These are phyloP conservation scores for Pogona vitticeps DNA, from an alignment of 2,113 vertebrate species.

Conservation along the genomic window DNA sequence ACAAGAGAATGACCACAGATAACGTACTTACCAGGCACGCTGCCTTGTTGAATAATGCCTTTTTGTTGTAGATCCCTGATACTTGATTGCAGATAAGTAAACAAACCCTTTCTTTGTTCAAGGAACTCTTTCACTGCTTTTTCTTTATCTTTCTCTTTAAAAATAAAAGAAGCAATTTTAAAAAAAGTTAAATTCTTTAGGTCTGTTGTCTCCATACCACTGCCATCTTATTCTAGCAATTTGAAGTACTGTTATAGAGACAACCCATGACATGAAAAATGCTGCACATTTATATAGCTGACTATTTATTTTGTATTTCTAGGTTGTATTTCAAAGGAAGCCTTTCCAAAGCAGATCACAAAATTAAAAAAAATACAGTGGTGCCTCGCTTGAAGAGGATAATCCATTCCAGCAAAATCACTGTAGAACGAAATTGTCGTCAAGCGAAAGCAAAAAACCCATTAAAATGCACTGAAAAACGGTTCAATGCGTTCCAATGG, in stretches of 20 bases:
- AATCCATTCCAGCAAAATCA: no score
- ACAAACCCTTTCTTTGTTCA: not conserved
- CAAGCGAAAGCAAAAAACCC: no score
- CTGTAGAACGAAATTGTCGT: no score
- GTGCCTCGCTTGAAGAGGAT: no score
- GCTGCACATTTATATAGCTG: not conserved
- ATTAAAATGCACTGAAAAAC: no score
- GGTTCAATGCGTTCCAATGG: no score
- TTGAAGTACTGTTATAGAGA: not conserved
- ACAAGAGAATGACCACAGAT: not conserved
- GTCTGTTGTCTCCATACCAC: not conserved
- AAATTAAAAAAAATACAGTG: not conserved
- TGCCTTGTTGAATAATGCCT: not conserved
- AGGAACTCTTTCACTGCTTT: not conserved
- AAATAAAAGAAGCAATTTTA: not conserved
- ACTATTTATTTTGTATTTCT: not conserved
- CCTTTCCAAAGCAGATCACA: not conserved
- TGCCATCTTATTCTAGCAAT: not conserved
- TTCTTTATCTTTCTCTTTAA: not conserved
- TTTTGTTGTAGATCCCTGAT: slow-evolving; percentile 2
- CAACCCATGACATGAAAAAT: not conserved
- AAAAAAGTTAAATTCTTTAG: not conserved
- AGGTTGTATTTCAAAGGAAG: not conserved
- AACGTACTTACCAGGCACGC: not conserved
- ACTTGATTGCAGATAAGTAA: slow-evolving; percentile 12